Conservation (phyloP, 1,140 invertebrate genomes). For the Polypedilum pembai region DNA sequence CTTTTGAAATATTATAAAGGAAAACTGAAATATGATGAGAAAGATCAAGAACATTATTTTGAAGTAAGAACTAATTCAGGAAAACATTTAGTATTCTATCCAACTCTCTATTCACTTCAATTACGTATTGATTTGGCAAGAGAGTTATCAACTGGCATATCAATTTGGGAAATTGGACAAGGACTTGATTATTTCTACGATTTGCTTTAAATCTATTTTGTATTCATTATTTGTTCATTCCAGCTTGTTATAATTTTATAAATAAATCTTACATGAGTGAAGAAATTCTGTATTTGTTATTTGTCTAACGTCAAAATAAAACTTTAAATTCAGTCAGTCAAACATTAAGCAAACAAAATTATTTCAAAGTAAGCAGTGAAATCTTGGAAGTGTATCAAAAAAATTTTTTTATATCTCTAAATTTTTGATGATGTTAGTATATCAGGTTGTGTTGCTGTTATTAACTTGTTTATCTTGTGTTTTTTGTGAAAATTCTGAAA, state of each 20-base stretch:
- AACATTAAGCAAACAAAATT: not conserved
- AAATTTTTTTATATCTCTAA: not conserved
- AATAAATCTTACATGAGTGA: not conserved
- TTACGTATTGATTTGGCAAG: constrained; percentile 69
- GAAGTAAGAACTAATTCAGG: constrained; percentile 62
- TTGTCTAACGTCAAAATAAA: not conserved
- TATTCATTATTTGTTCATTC: not conserved
- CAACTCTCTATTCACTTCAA: constrained; percentile 77
- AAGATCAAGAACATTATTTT: constrained; percentile 75
- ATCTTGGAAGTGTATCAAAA: not conserved
- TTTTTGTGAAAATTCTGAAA: not conserved
- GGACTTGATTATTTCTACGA: constrained; percentile 93
- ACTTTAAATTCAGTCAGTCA: not conserved
- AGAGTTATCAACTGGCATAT: constrained; percentile 72
- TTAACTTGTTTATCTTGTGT: not conserved
- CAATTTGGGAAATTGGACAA: constrained; percentile 94
- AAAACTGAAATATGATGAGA: constrained; percentile 67
- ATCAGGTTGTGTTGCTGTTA: not conserved
- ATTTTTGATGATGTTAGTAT: not conserved
- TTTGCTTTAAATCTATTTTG: constrained; percentile 55
- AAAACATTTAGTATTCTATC: constrained; percentile 76
- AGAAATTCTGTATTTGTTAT: not conserved
- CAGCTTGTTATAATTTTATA: not conserved
- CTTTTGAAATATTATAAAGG: constrained; percentile 60
- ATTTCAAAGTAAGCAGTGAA: not conserved